Conservation (phyloP, 1,140 invertebrate genomes). For the Panulirus ornatus region DNA sequence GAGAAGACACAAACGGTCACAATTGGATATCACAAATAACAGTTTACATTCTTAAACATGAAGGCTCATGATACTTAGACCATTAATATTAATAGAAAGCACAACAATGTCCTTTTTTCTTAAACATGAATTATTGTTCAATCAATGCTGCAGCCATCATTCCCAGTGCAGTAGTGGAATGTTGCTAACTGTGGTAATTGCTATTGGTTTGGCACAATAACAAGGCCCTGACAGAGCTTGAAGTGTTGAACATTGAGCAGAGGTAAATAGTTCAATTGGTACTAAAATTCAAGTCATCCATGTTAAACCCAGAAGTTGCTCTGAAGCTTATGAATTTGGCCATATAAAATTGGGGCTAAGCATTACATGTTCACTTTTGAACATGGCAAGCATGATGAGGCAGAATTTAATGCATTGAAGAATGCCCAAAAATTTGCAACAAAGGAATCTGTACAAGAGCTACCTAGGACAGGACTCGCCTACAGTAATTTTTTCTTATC, state of each 20-base stretch:
- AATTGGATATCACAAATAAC: background rate
- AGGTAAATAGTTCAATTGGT: conserved; percentile 51
- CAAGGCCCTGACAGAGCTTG: conserved; percentile 43
- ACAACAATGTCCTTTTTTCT: background rate
- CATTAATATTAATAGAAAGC: background rate
- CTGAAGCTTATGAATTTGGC: conserved; percentile 37
- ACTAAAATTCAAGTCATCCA: conserved; percentile 32
- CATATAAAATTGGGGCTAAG: conserved; percentile 29
- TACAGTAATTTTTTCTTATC: conserved; percentile 4
- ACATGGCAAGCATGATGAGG: conserved; percentile 37
- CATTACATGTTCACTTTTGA: conserved; percentile 41
- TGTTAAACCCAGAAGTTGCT: conserved; percentile 33
- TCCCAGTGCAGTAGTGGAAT: conserved; percentile 48
- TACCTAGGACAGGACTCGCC: conserved; percentile 36
- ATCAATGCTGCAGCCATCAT: conserved; percentile 47
- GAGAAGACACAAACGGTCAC: background rate
- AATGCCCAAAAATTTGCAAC: conserved; percentile 54
- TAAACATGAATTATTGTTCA: conserved; percentile 1
- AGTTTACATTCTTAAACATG: background rate
- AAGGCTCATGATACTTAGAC: conserved; percentile 4
- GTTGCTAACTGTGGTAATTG: conserved; percentile 47
- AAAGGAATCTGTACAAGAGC: conserved; percentile 50
- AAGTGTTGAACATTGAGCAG: conserved; percentile 48
- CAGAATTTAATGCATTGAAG: conserved; percentile 48
- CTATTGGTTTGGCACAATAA: conserved; percentile 57